Evolutionary conservation across 2,888 invertebrate species (phyloP).

Genomic region (Cybosia mesomella): DNA sequence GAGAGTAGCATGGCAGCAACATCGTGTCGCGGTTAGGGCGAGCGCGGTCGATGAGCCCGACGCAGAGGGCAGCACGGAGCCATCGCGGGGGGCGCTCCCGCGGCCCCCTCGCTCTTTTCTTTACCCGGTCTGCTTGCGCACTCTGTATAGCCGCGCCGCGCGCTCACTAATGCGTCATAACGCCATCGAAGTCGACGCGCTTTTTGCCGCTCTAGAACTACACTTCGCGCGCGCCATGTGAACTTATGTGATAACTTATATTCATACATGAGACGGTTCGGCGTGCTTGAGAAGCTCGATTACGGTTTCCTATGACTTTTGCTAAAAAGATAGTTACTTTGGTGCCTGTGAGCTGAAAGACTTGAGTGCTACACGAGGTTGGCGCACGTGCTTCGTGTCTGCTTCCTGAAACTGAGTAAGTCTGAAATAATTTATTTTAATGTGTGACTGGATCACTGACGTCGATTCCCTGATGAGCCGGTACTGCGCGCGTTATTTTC

Average conservation of each 20-base stretch:
- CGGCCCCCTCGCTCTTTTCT: slow-evolving; percentile 65
- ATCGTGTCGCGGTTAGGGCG: slow-evolving; percentile 73
- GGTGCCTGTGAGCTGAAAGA: slow-evolving; percentile 69
- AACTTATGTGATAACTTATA: slow-evolving; percentile 77
- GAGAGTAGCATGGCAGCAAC: slow-evolving; percentile 68
- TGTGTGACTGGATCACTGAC: slow-evolving; percentile 74
- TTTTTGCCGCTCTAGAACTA: slow-evolving; percentile 58
- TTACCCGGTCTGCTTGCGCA: slow-evolving; percentile 78
- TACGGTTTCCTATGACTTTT: slow-evolving; percentile 46
- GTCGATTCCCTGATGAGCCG: slow-evolving; percentile 61
- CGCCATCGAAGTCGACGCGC: slow-evolving; percentile 77
- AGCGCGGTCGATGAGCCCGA: slow-evolving; percentile 85
- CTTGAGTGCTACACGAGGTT: slow-evolving; percentile 68
- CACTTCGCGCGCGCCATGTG: slow-evolving; percentile 83
- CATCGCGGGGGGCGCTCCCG: slow-evolving; percentile 68
- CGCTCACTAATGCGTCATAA: slow-evolving; percentile 86
- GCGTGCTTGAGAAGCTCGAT: slow-evolving; percentile 42
- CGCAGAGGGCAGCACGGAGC: slow-evolving; percentile 83
- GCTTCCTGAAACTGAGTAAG: slow-evolving; percentile 74
- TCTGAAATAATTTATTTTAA: slow-evolving; percentile 81
- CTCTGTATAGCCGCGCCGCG: slow-evolving; percentile 79
- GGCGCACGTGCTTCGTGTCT: slow-evolving; percentile 76
- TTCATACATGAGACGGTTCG: slow-evolving; percentile 48
- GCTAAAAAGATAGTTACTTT: slow-evolving; percentile 73
- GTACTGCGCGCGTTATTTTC: slow-evolving; percentile 79